Evolutionary conservation across 1,140 invertebrate genomes (phyloP).

Genomic region (Drosophila littoralis): DNA sequence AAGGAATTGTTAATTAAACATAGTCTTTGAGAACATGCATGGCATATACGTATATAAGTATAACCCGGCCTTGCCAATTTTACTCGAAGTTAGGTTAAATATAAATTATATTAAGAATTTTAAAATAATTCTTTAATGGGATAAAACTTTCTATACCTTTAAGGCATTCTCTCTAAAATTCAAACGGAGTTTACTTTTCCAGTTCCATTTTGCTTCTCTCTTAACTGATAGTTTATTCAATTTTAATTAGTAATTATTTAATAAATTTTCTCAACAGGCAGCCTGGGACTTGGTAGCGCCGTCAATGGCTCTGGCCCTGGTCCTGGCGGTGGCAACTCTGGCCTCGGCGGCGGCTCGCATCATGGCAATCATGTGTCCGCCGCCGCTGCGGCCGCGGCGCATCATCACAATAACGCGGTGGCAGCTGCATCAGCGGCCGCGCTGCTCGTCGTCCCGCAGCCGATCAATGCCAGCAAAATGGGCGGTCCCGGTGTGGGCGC

Average conservation of each 20-base stretch:
- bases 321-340: constrained; percentile 84
- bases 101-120: too few relatives aligned
- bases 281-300: constrained; percentile 52
- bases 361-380: constrained; percentile 67
- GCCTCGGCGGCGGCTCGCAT: constrained; percentile 73
- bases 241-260: neutral
- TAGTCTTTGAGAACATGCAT: too few relatives aligned
- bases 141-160: too few relatives aligned
- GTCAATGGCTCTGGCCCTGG: constrained; percentile 49
- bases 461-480: constrained; percentile 92
- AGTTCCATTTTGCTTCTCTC: too few relatives aligned
- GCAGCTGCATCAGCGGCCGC: constrained; percentile 83
- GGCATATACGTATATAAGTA: too few relatives aligned
- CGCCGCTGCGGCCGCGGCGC: constrained; percentile 63
- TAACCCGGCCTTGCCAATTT: too few relatives aligned
- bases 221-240: neutral
- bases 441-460: constrained; percentile 95
- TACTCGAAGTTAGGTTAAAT: too few relatives aligned
- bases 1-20: too few relatives aligned
- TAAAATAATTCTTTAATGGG: too few relatives aligned
- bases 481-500: constrained; percentile 54
- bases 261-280: constrained; percentile 45
- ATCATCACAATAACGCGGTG: constrained; percentile 84
- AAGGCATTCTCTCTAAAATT: too few relatives aligned
- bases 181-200: too few relatives aligned